Base-by-base conservation (phyloP, 2,888 invertebrate species). In the Priocnemis perturbator region DNA sequence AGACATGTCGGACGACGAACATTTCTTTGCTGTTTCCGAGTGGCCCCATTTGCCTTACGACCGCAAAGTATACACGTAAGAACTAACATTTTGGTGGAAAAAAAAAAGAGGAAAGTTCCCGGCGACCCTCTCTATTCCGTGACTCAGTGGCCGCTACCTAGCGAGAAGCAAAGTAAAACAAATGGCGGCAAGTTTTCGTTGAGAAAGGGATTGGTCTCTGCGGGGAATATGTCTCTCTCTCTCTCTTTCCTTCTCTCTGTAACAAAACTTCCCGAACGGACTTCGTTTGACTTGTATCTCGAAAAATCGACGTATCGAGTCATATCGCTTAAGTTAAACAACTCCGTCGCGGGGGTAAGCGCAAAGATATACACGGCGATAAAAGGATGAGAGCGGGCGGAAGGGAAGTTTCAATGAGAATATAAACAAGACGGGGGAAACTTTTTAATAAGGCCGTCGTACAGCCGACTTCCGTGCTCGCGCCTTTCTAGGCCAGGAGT, bases 251-350 rank as follows among this genome's bases (percentile, higher is more conserved):
- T 11, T 37, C 11, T 37, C 1, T 11, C 1, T 37, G 37, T 37
- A 37, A 37, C 37, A 37, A 37, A 82, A 83, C 64, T 81, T 76
- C 50, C 63, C 23, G 37, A 47, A 64, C 60, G 73, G 81, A 82
- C 78, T 79, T 76, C 78, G 78, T 81, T 83, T 77, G 78, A 78
- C 77, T 81, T 76, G 68, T 69, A 67, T 69, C 65, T 47, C 64
- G 58, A 76, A 69, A 76, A 82, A 83, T 80, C 77, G 76, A 76
- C 67, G 75, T 77, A 78, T 76, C 73, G 77, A 70, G 74, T 74
- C 67, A 73, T 81, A 79, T 77, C 78, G 81, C 78, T 79, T 74
- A 74, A 83, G 79, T 83, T 83, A 77, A 83, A 81, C 73, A 81
- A 83, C 77, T 81, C 83, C 72, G 58, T 53, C 66, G 63, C 53